Conservation (phyloP, 2,113 vertebrate genomes). For the Xenotilapia caudafasciata region DNA sequence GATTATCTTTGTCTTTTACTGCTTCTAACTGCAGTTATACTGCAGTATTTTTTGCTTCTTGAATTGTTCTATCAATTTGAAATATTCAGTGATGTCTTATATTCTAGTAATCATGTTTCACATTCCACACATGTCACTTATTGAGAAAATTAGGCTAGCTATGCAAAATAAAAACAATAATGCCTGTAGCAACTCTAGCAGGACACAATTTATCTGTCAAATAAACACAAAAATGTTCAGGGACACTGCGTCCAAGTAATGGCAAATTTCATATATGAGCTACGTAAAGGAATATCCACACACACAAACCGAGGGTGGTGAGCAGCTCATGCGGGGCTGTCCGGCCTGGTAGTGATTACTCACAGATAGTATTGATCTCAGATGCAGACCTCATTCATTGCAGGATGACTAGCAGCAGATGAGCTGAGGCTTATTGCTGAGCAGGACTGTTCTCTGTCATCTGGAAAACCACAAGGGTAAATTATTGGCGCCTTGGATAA, state of each 20-base stretch:
- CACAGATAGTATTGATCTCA: slow-evolving; percentile 71
- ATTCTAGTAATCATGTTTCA: neutral
- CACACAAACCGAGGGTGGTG: neutral
- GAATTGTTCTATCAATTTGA: neutral
- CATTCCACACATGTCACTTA: neutral
- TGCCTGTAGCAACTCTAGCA: neutral
- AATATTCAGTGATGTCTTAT: neutral
- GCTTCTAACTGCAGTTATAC: neutral
- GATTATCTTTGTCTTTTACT: neutral
- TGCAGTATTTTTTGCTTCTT: neutral
- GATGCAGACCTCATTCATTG: slow-evolving; percentile 65
- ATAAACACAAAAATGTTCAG: neutral
- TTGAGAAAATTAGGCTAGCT: neutral
- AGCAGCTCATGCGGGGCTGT: slow-evolving; percentile 51
- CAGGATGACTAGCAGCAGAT: slow-evolving; percentile 63
- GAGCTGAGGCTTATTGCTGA: slow-evolving; percentile 71
- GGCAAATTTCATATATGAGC: neutral
- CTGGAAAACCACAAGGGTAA: slow-evolving; percentile 45
- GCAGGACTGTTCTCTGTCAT: slow-evolving; percentile 47
- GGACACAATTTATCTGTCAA: neutral
- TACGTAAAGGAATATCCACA: neutral
- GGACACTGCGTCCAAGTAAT: neutral
- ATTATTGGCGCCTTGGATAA: slow-evolving; percentile 52
- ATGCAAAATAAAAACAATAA: neutral
- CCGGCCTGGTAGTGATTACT: slow-evolving; percentile 57